Evolutionary conservation across 2,113 vertebrate species (phyloP).

Genomic region (Anguilla rostrata): DNA sequence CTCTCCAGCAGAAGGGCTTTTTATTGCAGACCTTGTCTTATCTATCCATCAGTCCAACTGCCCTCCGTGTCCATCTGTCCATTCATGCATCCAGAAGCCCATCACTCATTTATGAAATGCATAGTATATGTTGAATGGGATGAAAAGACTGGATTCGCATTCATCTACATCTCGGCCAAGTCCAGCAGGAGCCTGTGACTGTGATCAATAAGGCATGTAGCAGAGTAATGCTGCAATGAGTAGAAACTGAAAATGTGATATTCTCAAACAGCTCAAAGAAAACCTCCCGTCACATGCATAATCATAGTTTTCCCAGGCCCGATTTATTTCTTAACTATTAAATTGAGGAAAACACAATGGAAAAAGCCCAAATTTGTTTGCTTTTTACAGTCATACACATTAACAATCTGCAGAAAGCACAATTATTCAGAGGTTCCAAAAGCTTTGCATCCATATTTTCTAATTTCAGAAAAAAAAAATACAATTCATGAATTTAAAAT

Average conservation of each 20-base stretch:
- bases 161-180: neutral
- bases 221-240: neutral
- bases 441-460: neutral
- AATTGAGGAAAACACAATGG: neutral
- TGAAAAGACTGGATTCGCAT: neutral
- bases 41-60: conserved; percentile 14
- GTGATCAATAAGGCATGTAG: neutral
- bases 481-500: neutral
- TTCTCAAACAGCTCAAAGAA: neutral
- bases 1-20: conserved; percentile 10
- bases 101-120: neutral
- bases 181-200: neutral
- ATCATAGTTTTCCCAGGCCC: neutral
- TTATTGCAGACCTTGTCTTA: conserved; percentile 32
- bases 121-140: neutral
- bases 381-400: neutral
- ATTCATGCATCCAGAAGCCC: neutral
- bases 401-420: neutral
- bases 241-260: neutral
- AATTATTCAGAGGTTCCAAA: neutral
- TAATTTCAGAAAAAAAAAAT: neutral
- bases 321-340: neutral
- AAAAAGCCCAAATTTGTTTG: neutral
- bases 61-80: conserved; percentile 11
- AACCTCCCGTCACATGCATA: neutral